Evolutionary conservation across 2,888 invertebrate genomes (phyloP).

Genomic region (Scrobipalpa atriplicella): DNA sequence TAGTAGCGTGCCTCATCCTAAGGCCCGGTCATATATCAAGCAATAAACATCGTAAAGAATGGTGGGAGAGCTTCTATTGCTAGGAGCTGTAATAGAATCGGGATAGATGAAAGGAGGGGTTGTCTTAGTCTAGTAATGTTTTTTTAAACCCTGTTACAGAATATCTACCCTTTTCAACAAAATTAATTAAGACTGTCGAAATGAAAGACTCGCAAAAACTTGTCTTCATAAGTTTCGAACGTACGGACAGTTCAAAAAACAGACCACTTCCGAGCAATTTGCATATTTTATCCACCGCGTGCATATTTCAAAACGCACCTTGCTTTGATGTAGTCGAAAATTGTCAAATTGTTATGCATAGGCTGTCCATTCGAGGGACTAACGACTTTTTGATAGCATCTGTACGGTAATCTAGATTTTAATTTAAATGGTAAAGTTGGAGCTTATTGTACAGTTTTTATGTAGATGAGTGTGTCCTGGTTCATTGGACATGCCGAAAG

Average conservation of each 20-base stretch:
- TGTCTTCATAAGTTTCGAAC: neutral
- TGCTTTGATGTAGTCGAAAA: constrained; percentile 25
- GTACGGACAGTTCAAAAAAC: neutral
- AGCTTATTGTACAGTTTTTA: constrained; percentile 11
- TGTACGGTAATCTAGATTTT: constrained; percentile 28
- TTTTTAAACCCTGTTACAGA: too few species aligned
- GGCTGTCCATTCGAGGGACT: constrained; percentile 30
- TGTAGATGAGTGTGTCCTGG: neutral
- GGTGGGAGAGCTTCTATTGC: too few species aligned
- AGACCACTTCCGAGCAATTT: neutral
- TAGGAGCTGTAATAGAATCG: too few species aligned
- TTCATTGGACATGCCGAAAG: neutral
- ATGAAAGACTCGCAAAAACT: neutral
- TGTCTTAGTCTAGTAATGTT: too few species aligned
- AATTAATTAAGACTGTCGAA: too few species aligned
- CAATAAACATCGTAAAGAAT: too few species aligned
- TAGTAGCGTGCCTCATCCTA: too few species aligned
- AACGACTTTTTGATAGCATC: constrained; percentile 31
- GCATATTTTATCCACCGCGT: neutral
- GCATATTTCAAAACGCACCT: neutral
- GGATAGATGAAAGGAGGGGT: too few species aligned
- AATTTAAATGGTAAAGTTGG: constrained; percentile 30
- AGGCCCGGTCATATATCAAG: too few species aligned
- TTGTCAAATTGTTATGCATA: constrained; percentile 34
- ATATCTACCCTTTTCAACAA: too few species aligned